A percentile compares a stretch with the other conserved stretches of the same genome.
phyloP scores from a whole-genome alignment of 1,140 invertebrate species.

The Atopsyche davidsoni region DNA sequence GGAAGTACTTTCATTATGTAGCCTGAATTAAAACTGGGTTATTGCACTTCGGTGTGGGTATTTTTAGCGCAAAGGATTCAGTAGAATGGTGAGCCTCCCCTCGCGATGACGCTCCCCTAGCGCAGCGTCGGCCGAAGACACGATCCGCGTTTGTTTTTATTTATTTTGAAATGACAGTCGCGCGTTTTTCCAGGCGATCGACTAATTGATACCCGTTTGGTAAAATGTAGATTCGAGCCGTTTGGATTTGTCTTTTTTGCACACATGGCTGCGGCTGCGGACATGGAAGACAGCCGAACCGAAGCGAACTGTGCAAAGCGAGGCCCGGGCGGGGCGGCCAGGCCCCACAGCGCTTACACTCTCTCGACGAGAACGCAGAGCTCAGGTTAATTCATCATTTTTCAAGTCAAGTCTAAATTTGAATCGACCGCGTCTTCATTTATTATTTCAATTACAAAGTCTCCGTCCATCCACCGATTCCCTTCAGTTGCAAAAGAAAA shows the following conservation, averaged over 20 bases:
- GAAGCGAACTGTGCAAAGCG: slow-evolving; percentile 43
- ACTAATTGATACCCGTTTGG: no score
- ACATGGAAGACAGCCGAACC: slow-evolving; percentile 41
- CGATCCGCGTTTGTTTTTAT: background rate
- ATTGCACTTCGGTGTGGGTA: slow-evolving; percentile 42
- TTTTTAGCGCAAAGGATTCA: slow-evolving; percentile 35
- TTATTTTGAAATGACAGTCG: no score
- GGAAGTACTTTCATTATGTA: slow-evolving; percentile 40
- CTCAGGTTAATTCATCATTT: slow-evolving; percentile 34
- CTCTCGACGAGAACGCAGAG: slow-evolving; percentile 42
- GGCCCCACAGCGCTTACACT: slow-evolving; percentile 43
- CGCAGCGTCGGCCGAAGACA: background rate
- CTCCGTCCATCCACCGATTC: no score
- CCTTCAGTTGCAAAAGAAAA: no score
- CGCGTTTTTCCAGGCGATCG: no score
- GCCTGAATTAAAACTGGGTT: slow-evolving; percentile 49
- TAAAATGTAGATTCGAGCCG: no score
- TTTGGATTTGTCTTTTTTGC: slow-evolving; percentile 10
- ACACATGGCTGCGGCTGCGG: slow-evolving; percentile 45
- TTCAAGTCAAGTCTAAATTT: no score
- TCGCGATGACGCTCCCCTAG: slow-evolving; percentile 30
- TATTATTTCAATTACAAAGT: no score
- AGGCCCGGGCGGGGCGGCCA: slow-evolving; percentile 38
- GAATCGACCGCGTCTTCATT: no score
- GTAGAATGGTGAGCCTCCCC: slow-evolving; percentile 33